These are phyloP conservation scores for Microtus oregoni DNA, from an alignment of 2,113 vertebrate species.

Conservation along the genomic window DNA sequence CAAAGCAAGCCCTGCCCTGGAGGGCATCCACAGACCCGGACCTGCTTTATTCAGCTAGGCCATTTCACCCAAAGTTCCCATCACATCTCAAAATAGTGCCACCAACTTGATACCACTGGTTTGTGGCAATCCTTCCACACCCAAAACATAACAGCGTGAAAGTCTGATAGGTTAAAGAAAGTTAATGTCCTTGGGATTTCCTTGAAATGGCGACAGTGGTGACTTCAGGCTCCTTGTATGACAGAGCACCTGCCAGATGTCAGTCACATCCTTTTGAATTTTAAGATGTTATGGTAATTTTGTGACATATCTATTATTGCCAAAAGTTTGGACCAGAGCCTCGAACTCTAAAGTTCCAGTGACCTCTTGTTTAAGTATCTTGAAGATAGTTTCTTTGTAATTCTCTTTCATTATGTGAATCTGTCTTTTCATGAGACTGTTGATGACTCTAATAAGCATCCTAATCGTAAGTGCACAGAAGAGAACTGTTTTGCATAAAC, in stretches of 20 bases:
- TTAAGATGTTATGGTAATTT: background rate
- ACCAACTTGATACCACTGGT: background rate
- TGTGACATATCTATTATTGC: background rate
- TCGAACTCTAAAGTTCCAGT: background rate
- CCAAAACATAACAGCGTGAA: background rate
- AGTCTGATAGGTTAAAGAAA: background rate
- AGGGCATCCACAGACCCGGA: rapidly evolving
- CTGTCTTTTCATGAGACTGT: background rate
- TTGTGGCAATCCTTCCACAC: background rate
- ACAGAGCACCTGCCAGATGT: background rate
- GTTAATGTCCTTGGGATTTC: background rate
- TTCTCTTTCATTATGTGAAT: background rate
- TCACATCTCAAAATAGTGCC: background rate
- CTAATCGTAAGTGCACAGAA: background rate
- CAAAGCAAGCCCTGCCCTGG: no score
- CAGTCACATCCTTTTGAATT: background rate
- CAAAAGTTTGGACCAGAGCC: background rate
- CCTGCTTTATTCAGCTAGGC: background rate
- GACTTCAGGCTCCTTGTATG: background rate
- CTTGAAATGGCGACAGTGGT: background rate
- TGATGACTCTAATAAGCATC: background rate
- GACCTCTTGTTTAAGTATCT: background rate
- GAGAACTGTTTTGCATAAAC: constrained; percentile 1
- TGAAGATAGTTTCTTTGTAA: constrained; percentile 2
- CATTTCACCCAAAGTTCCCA: background rate